Evolutionary conservation across 2,797 vertebrate species (phyloP).

Genomic region (Urosaurus nigricauda): DNA sequence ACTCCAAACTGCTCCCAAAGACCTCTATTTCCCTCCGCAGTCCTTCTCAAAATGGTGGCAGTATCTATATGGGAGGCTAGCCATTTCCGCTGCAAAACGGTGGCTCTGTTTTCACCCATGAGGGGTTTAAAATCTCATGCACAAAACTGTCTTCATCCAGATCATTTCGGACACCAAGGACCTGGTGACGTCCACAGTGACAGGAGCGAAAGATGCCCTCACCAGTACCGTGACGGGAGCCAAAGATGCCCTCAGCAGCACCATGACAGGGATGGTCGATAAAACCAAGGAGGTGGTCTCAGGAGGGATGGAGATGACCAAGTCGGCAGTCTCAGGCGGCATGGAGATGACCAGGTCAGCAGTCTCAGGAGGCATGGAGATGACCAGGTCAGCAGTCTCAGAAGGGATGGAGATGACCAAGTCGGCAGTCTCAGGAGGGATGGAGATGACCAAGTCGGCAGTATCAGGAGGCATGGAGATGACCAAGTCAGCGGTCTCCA

Average conservation of each 20-base stretch:
- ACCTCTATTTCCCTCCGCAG: no score
- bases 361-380: constrained; percentile 82
- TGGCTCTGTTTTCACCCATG: no score
- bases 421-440: constrained; percentile 77
- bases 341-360: constrained; percentile 80
- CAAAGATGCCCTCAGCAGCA: constrained; percentile 77
- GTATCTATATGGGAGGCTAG: no score
- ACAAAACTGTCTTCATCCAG: constrained; percentile 40
- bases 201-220: constrained; percentile 81
- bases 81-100: no score
- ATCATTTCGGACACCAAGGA: constrained; percentile 66
- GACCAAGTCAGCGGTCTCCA: constrained; percentile 81
- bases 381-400: constrained; percentile 81
- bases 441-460: constrained; percentile 75
- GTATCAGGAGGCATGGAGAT: constrained; percentile 84
- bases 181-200: constrained; percentile 66
- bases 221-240: constrained; percentile 78
- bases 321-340: constrained; percentile 80
- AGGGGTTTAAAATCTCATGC: no score
- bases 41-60: no score
- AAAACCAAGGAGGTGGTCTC: constrained; percentile 75
- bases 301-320: constrained; percentile 81
- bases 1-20: no score
- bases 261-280: constrained; percentile 70
- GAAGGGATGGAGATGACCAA: constrained; percentile 64